These are phyloP conservation scores for Mungos mungo DNA, from an alignment of 2,113 vertebrate species.

Conservation along the genomic window DNA sequence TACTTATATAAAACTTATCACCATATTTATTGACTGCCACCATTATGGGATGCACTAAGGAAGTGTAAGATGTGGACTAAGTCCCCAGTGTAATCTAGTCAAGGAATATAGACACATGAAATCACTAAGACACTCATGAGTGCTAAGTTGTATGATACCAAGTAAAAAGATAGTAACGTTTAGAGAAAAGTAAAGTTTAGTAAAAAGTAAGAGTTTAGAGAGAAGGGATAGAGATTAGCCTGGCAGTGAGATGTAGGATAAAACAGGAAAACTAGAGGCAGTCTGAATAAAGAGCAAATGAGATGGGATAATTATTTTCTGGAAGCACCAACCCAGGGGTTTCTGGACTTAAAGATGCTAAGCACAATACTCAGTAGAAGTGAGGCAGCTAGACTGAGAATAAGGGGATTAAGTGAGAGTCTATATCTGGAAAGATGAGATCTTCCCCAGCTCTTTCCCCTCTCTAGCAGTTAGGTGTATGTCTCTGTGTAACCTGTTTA, in stretches of 20 bases:
- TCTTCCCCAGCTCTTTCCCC: neutral
- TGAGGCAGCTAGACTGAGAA: neutral
- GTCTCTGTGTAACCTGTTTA: neutral
- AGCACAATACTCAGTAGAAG: neutral
- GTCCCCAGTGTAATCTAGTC: neutral
- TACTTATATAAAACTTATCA: neutral
- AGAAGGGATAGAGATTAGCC: slow-evolving; percentile 19
- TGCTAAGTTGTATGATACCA: neutral
- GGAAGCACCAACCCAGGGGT: neutral
- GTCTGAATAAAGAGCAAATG: neutral
- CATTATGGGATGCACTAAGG: neutral
- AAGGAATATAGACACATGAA: slow-evolving; percentile 8
- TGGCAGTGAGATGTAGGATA: neutral
- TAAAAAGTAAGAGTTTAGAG: slow-evolving; percentile 18
- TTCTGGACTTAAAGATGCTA: neutral
- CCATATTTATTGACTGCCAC: neutral
- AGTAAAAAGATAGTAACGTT: neutral
- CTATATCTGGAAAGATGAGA: neutral
- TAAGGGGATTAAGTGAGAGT: neutral
- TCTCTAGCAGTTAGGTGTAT: neutral
- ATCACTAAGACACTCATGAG: neutral
- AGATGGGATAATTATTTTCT: slow-evolving; percentile 29
- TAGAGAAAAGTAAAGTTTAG: neutral
- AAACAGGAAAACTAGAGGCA: neutral
- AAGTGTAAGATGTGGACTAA: neutral